phyloP scores from a whole-genome alignment of 37 sponge, comb jelly and placozoan species.

The Mnemiopsis leidyi region DNA sequence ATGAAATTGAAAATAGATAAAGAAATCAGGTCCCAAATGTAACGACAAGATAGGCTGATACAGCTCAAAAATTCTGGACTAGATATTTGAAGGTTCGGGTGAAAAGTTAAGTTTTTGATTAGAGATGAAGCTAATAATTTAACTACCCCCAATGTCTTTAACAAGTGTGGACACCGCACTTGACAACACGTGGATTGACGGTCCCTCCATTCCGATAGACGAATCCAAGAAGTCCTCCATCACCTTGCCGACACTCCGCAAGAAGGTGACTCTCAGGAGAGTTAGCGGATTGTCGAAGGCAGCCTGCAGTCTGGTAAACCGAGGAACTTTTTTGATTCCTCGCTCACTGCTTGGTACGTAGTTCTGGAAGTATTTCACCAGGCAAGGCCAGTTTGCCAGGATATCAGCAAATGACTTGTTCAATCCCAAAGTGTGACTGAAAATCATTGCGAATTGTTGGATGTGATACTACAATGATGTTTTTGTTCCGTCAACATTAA shows the following conservation, averaged over 20 bases:
- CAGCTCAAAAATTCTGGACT: background rate
- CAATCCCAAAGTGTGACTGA: constrained; percentile 22
- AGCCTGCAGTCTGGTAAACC: background rate
- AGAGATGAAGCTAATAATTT: background rate
- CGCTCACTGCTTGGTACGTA: constrained; percentile 20
- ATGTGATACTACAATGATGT: too few species aligned
- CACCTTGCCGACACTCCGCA: constrained; percentile 6
- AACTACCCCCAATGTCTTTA: constrained; percentile 61
- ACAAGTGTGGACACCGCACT: background rate
- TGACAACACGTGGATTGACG: constrained; percentile 20
- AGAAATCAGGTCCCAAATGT: background rate
- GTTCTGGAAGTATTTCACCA: constrained; percentile 47
- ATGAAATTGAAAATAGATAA: too few species aligned
- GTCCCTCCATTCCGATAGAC: background rate
- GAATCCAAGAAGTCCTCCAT: constrained; percentile 21
- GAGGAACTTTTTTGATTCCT: background rate
- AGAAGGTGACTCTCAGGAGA: background rate
- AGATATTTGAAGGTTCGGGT: background rate
- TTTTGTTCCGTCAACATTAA: too few species aligned
- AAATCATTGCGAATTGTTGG: too few species aligned
- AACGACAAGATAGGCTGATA: background rate
- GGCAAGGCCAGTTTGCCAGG: constrained; percentile 19
- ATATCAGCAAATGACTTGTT: background rate
- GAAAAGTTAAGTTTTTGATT: background rate
- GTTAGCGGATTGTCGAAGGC: constrained; percentile 25